A percentile compares a stretch with the other conserved stretches of the same genome.
Evolutionary conservation across 92 coral and sea anemone genomes (phyloP).

Genomic region (Epizoanthus fatuus): DNA sequence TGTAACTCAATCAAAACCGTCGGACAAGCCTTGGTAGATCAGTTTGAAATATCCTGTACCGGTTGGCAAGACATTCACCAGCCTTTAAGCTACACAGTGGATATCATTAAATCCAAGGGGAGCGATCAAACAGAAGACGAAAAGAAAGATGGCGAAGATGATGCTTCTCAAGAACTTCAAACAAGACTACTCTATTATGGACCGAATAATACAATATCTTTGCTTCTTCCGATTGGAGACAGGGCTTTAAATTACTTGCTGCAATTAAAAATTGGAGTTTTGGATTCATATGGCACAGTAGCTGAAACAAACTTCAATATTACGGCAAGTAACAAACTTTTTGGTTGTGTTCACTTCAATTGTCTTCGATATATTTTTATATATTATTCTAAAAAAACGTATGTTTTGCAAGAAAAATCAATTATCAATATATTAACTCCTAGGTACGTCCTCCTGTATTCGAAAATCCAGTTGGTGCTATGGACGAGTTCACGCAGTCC

Average conservation of each 20-base stretch:
- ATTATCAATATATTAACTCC: too few species aligned
- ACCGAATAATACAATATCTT: not conserved
- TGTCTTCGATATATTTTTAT: not conserved
- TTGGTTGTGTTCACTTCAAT: not conserved
- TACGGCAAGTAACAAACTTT: not conserved
- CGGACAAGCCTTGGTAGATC: constrained; percentile 16
- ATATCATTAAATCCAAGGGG: not conserved
- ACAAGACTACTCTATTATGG: constrained; percentile 32
- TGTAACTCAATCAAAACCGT: not conserved
- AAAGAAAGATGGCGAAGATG: not conserved
- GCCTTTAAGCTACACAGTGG: constrained; percentile 27
- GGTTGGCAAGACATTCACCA: constrained; percentile 11
- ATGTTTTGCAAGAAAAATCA: too few species aligned
- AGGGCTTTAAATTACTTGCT: not conserved
- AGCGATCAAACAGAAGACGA: not conserved
- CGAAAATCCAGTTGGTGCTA: not conserved
- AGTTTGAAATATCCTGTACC: constrained; percentile 3
- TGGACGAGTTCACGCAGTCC: not conserved
- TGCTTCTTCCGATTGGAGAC: constrained; percentile 26
- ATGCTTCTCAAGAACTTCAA: constrained; percentile 3
- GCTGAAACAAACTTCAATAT: not conserved
- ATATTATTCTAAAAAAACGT: not conserved
- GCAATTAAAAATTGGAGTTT: constrained; percentile 1
- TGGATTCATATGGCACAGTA: constrained; percentile 18
- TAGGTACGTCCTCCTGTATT: constrained; percentile 21